These are phyloP conservation scores for Epizoanthus fatuus DNA, from an alignment of 92 coral and sea anemone species.

Conservation along the genomic window DNA sequence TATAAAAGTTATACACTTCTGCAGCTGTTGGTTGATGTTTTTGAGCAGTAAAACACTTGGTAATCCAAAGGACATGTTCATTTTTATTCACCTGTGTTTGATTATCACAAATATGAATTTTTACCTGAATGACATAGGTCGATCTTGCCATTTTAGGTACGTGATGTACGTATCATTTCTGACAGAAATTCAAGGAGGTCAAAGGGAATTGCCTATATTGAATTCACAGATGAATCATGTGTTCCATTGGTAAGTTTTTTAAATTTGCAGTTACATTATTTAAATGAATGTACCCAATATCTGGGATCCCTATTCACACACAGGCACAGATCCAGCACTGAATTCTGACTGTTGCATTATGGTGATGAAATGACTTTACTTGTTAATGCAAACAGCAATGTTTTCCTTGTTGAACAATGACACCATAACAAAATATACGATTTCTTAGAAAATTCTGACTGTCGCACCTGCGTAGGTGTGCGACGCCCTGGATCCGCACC, in stretches of 20 bases:
- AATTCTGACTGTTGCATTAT: too few relatives aligned
- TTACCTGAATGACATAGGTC: neutral
- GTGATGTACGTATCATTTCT: slow-evolving; percentile 97
- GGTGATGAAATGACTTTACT: too few relatives aligned
- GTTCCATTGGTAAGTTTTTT: slow-evolving; percentile 93
- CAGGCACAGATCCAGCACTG: too few relatives aligned
- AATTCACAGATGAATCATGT: slow-evolving; percentile 96
- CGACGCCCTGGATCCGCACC: neutral
- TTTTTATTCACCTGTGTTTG: neutral
- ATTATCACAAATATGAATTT: neutral
- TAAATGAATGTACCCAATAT: neutral
- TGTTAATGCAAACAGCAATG: too few relatives aligned
- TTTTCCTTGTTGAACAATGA: neutral
- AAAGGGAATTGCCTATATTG: slow-evolving; percentile 98
- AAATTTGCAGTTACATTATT: neutral
- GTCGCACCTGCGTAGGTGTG: neutral
- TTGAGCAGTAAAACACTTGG: too few relatives aligned
- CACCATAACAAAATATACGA: neutral
- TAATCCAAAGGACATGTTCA: too few relatives aligned
- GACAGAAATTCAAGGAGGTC: slow-evolving; percentile 99
- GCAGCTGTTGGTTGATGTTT: too few relatives aligned
- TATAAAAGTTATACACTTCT: too few relatives aligned
- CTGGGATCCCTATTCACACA: too few relatives aligned
- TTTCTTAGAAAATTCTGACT: neutral
- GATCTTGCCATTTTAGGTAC: slow-evolving; percentile 69